These are phyloP conservation scores for Myioborus melanocephalus DNA, from an alignment of 2,797 vertebrate genomes.

Conservation along the genomic window DNA sequence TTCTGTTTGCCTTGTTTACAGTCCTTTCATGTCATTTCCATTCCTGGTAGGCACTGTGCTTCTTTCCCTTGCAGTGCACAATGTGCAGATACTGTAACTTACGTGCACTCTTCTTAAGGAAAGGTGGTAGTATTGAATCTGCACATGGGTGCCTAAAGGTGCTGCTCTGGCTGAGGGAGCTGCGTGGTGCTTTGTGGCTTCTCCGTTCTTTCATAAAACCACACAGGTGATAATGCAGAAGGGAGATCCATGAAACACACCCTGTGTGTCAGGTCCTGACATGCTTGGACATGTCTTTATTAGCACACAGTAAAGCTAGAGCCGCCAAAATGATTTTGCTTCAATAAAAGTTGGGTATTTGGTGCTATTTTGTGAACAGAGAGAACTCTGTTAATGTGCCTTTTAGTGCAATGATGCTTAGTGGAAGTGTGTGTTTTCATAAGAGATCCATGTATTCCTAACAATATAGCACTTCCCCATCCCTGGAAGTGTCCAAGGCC, in stretches of 20 bases:
- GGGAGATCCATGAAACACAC: background rate
- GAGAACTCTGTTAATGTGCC: background rate
- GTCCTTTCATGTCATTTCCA: background rate
- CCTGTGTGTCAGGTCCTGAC: background rate
- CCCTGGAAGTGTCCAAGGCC: background rate
- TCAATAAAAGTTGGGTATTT: background rate
- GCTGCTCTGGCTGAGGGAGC: background rate
- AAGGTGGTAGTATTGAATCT: background rate
- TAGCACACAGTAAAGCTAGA: background rate
- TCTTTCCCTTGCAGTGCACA: background rate
- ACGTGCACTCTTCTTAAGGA: fast-evolving
- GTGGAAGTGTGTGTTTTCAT: background rate
- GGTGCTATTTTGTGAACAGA: background rate
- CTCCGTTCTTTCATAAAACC: background rate
- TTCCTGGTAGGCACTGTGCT: background rate
- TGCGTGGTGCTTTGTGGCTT: background rate
- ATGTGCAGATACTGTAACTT: background rate
- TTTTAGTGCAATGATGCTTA: background rate
- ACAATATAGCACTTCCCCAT: background rate
- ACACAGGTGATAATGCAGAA: background rate
- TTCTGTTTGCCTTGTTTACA: background rate
- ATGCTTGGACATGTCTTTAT: background rate
- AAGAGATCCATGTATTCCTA: background rate
- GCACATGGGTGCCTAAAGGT: background rate
- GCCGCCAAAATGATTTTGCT: background rate